Evolutionary conservation across 2,113 vertebrate genomes (phyloP).

Genomic region (Chloropsis cyanopogon): DNA sequence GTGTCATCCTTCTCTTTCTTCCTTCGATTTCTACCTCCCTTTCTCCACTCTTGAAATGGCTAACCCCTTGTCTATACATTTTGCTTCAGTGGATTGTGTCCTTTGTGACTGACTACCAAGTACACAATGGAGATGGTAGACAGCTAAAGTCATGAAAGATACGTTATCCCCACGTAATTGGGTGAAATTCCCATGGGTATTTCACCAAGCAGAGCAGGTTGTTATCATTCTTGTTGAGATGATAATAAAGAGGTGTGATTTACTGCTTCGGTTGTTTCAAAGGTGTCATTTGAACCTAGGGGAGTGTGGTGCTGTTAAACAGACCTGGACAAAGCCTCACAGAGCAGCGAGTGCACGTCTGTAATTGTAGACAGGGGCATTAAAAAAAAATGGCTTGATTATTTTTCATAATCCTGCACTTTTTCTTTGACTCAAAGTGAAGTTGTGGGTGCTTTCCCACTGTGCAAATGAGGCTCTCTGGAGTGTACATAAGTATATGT

Average conservation of each 20-base stretch:
- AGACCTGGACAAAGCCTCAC: not conserved
- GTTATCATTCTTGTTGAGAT: slow-evolving; percentile 55
- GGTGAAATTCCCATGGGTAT: slow-evolving; percentile 44
- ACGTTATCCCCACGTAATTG: slow-evolving; percentile 3
- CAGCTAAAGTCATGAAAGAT: slow-evolving; percentile 42
- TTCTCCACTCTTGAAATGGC: slow-evolving; percentile 34
- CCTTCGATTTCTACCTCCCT: slow-evolving; percentile 22
- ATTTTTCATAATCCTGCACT: not conserved
- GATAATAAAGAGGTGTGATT: slow-evolving; percentile 48
- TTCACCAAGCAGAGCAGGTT: slow-evolving; percentile 18
- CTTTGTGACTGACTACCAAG: slow-evolving; percentile 33
- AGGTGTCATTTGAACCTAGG: slow-evolving; percentile 24
- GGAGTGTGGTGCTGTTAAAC: slow-evolving; percentile 8
- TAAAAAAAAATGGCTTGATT: not conserved
- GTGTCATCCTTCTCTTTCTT: slow-evolving; percentile 42
- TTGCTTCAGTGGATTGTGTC: slow-evolving; percentile 27
- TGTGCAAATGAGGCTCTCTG: not conserved
- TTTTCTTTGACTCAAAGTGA: not conserved
- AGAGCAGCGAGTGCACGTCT: not conserved
- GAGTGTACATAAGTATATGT: not conserved
- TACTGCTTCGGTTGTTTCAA: slow-evolving; percentile 39
- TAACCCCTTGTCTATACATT: slow-evolving; percentile 22
- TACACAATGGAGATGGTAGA: slow-evolving; percentile 34
- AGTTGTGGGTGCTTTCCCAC: not conserved
- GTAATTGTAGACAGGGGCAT: not conserved